Evolutionary conservation across 1,140 invertebrate species (phyloP), one percentile per base, ranked within the genome.

Genomic region (Caenorhabditis remanei): DNA sequence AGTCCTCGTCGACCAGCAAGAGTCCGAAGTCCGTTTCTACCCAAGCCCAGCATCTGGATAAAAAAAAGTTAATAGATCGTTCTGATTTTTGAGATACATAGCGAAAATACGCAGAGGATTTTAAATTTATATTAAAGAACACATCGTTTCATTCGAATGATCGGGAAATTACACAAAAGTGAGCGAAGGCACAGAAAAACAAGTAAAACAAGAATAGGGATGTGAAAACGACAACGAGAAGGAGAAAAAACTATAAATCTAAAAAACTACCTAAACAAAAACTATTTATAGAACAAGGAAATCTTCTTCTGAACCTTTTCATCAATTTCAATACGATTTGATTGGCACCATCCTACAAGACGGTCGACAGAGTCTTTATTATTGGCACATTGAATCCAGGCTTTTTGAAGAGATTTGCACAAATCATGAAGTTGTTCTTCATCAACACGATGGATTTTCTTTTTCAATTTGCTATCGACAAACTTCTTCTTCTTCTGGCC

Each of bases 321-420:
- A 50, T 79, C 71, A 79, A 79, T 53, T 79, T 79, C 71, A 14
- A 79, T n/a, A 50, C 71, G 71, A 79, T 79, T 79, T 32, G 43
- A 21, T 50, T 79, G 43, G 24, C 71, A 79, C 71, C 71, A 79
- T 3, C n/a, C 43, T 19, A 79, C 19, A n/a, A 79, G 71, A 53
- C 71, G 71, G 4, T 79, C 46, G 8, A 79, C 4, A 11, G 71
- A 79, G 21, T 79, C 71, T 50, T 79, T 79, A 13, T 14, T 4
- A 50, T 79, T 19, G 11, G 71, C 32, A 50, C 71, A 79, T n/a
- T 79, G 71, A 50, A 79, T 79, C 71, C 71, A 79, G 4, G 46
- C 71, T 9, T 53, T 79, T 43, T 79, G 71, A 43, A 79, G 6
- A 4, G 71, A 11, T 24, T 79, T 53, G 40, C 71, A 79, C 14